Conservation (phyloP, 2,888 invertebrate species). For the Flabesymbios commensalis region DNA sequence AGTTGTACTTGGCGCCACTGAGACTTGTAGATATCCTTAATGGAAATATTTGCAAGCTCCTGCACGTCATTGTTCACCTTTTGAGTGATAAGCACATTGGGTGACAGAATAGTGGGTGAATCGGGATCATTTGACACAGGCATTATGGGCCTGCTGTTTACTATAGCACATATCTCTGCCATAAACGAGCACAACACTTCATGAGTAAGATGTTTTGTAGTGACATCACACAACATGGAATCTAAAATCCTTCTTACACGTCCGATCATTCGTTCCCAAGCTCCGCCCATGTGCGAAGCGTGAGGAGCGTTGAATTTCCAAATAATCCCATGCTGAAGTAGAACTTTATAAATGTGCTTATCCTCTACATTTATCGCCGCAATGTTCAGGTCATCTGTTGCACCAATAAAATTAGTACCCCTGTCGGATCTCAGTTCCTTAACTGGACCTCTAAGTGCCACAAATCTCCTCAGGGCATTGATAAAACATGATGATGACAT, state of each 20-base stretch:
- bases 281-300: too few relatives aligned
- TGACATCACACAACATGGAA: neutral
- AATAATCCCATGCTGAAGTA: neutral
- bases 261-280: neutral
- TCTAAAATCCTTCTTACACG: neutral
- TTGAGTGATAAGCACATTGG: too few relatives aligned
- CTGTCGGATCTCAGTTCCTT: neutral
- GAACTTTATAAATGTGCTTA: too few relatives aligned
- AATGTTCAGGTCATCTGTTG: too few relatives aligned
- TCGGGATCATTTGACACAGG: neutral
- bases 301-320: too few relatives aligned
- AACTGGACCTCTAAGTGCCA: neutral
- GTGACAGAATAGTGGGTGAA: neutral
- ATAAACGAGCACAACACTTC: neutral
- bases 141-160: neutral
- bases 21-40: too few relatives aligned
- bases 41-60: too few relatives aligned
- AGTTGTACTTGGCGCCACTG: too few relatives aligned
- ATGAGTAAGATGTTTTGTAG: neutral
- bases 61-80: too few relatives aligned
- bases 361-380: too few relatives aligned
- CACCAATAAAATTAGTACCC: neutral
- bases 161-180: neutral
- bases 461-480: too few relatives aligned
- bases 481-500: too few relatives aligned